Base-by-base conservation (phyloP, 1,140 invertebrate genomes). In the Rhagoletis pomonella region DNA sequence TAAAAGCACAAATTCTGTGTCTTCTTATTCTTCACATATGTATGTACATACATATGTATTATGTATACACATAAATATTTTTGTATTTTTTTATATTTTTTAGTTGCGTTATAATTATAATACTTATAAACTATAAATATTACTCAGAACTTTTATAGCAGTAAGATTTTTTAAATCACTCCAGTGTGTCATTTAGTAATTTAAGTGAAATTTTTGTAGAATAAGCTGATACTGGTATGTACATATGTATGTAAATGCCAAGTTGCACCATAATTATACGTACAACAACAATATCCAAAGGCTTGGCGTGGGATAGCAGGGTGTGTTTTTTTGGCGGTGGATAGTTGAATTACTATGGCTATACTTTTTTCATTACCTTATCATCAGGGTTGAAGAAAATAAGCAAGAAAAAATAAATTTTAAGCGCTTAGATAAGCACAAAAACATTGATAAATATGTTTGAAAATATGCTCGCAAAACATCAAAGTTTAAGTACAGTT, bases 161-260 rank as follows among this genome's bases (percentile, higher is more conserved):
- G 5, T 62, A 81, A 7, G 17, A 55, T 81, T n/a, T 81, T 77
- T 81, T 81, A 47, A 50, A 55, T n/a, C 47, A 42, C 47, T 81
- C 19, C 73, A 55, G 73, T 81, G 73, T 81, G 73, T 81, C 73
- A 81, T 81, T 29, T 81, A 81, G 73, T 67, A 50, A 44, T 47
- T 14, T 73, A 73, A 73, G 47, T 81, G 6, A 81, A 29, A 19
- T 81, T 44, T 17, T 44, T 10, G 12, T 47, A 73, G 17, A 73
- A 73, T 47, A 73, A 73, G 67, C 12, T 44, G 42, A 73, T 73
- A 29, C 29, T 29, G 29, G 29, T 29, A 29, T 29, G 29, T 29
- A n/a, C n/a, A n/a, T n/a, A n/a, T 73, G 67, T 73, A 73, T 73
- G 67, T 47, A 73, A 73, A 73, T 44, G 67, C 67, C 67, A 44